Evolutionary conservation across 2,797 vertebrate species (phyloP).

Genomic region (Erethizon dorsatum): DNA sequence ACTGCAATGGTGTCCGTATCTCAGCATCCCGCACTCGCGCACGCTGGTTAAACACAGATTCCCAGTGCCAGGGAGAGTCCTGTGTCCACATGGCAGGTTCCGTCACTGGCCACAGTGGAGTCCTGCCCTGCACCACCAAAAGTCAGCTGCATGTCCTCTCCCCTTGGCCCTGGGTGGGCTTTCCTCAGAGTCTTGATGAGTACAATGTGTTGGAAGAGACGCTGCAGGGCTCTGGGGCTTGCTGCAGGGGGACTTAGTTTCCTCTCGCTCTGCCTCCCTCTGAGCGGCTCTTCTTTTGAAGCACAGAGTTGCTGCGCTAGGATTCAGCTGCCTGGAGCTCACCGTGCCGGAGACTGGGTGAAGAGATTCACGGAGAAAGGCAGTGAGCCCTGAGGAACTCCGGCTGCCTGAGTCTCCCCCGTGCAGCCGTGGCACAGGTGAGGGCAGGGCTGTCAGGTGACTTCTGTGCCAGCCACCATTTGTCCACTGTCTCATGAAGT

Average conservation of each 20-base stretch:
- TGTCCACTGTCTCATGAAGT: not conserved
- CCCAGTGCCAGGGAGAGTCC: not conserved
- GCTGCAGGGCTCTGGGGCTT: not conserved
- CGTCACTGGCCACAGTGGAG: not conserved
- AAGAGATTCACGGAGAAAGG: not conserved
- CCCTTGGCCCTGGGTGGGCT: too few relatives aligned
- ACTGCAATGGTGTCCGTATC: not conserved
- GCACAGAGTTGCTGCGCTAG: too few relatives aligned
- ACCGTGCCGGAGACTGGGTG: not conserved
- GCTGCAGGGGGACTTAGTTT: not conserved
- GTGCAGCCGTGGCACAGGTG: accelerated
- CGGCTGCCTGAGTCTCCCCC: accelerated
- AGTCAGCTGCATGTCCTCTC: accelerated
- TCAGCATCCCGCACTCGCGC: not conserved
- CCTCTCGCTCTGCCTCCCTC: accelerated
- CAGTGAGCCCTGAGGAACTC: not conserved
- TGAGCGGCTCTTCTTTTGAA: accelerated
- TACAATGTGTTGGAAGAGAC: not conserved
- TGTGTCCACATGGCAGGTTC: not conserved
- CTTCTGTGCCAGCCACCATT: not conserved
- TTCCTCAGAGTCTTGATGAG: too few relatives aligned
- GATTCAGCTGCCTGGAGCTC: not conserved
- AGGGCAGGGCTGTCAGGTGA: not conserved
- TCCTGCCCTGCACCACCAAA: not conserved
- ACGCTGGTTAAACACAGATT: not conserved